Evolutionary conservation across 2,113 vertebrate species (phyloP), one percentile per base, ranked within the genome.

Genomic region (Monarcha castaneiventris): DNA sequence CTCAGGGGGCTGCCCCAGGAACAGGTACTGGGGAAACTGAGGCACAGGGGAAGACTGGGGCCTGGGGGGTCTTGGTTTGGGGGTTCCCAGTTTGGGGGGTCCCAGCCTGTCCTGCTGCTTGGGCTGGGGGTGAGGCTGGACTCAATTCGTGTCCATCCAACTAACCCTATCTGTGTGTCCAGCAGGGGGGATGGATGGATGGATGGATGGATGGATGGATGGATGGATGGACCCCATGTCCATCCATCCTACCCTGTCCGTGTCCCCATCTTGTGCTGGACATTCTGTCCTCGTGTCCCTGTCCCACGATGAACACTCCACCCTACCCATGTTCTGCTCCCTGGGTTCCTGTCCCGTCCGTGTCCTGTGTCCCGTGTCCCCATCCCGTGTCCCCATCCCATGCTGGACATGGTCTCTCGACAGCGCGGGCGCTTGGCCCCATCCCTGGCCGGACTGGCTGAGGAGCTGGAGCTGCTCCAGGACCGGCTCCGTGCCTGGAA

Each of bases 1-100:
- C 98, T 99, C 84, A 98, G 99, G 44, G 98, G 98, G 76, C 97
- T 98, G 30, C 98, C 98, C 22, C 98, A 99, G 61, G 95, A 97
- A 20, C 98, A 99, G 99, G 99, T 99, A 96, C 81, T 4, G 16
- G 61, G 77, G 64, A 58, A n/a, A 46, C 33, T 20, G 54, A 5
- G 49, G 48, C 43, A 43, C 1, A 4, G 32, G 33, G 56, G 9
- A 14, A 21, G 39, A 51, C 19, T 35, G 52, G 25, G 58, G 22
- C 10, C 22, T 10, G 59, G 49, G 32, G 41, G 32, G 39, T 32
- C 29, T 29, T 22, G 29, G 27, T 63, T 43, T 39, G 63, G 63
- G n/a, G 37, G 29, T 19, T 33, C 35, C 58, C 3, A 3, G 22
- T 72, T 19, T 56, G 54, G 41, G 26, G 75, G 54, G 9, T 51